Evolutionary conservation across 1,140 invertebrate genomes (phyloP).

Genomic region (Forficula auricularia): DNA sequence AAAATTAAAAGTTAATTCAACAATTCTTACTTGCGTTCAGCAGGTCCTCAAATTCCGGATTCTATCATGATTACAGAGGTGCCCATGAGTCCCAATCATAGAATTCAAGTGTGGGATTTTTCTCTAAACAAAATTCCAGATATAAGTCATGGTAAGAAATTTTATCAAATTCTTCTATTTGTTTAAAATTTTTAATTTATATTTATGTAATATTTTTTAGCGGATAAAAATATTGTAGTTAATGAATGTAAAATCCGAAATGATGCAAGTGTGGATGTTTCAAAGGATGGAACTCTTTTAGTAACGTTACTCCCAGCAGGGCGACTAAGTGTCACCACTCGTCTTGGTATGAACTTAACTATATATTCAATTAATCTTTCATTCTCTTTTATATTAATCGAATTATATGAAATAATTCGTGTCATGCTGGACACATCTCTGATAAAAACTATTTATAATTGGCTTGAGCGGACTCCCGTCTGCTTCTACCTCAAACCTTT

Average conservation of each 20-base stretch:
- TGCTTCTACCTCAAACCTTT: too few species aligned
- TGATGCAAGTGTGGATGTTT: conserved; percentile 71
- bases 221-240: conserved; percentile 58
- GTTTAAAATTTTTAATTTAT: conserved; percentile 2
- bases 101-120: conserved; percentile 74
- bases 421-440: too few species aligned
- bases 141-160: conserved; percentile 46
- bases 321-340: conserved; percentile 39
- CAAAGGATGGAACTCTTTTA: conserved; percentile 56
- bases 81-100: conserved; percentile 32
- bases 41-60: conserved; percentile 1
- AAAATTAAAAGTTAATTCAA: too few species aligned
- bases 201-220: conserved; percentile 30
- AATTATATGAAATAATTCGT: too few species aligned
- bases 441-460: too few species aligned
- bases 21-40: too few species aligned
- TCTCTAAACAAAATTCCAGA: conserved; percentile 48
- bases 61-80: conserved; percentile 10
- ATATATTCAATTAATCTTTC: too few species aligned
- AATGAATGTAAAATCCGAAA: conserved; percentile 70
- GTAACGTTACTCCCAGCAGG: conserved; percentile 52
- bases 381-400: too few species aligned
- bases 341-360: conserved; percentile 44
- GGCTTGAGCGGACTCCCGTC: too few species aligned
- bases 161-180: conserved; percentile 10